Evolutionary conservation across 1,140 invertebrate genomes (phyloP), one percentile per base, ranked within the genome.

Genomic region (Lanistes nyassanus): DNA sequence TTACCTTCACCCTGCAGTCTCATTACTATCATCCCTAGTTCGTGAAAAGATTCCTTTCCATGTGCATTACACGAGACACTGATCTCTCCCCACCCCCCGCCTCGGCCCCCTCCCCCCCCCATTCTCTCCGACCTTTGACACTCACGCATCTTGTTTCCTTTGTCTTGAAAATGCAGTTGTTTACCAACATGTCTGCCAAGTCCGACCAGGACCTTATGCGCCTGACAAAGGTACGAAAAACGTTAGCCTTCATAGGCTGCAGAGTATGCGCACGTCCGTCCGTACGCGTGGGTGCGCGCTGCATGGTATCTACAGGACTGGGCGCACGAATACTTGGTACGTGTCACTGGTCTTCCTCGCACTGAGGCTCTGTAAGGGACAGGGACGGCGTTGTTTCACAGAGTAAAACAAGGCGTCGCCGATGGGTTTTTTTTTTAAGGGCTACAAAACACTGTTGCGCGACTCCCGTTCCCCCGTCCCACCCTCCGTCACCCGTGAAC

Each of bases 31-130:
- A n/a, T n/a, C n/a, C n/a, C n/a, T n/a, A n/a, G n/a, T n/a, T n/a
- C n/a, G n/a, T n/a, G n/a, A n/a, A n/a, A n/a, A n/a, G n/a, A n/a
- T n/a, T n/a, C n/a, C n/a, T n/a, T n/a, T n/a, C n/a, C n/a, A n/a
- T n/a, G n/a, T n/a, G n/a, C n/a, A n/a, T n/a, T n/a, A n/a, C n/a
- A n/a, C n/a, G n/a, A n/a, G n/a, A n/a, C n/a, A n/a, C n/a, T n/a
- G n/a, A n/a, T n/a, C n/a, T n/a, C n/a, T n/a, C n/a, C n/a, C 53
- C 53, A 13, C 53, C 53, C 53, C 53, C 53, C 53, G 13, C 53
- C 53, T n/a, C 68, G 16, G 39, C n/a, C 68, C 6, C 68, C 42
- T 5, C n/a, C 39, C n/a, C 47, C 36, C 68, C 39, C 68, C 39
- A 21, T 53, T 47, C n/a, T 47, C 39, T 37, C 29, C 26, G n/a